A percentile compares a stretch with the other conserved stretches of the same genome.
These are phyloP conservation scores for Erannis defoliaria DNA, from an alignment of 2,888 invertebrate species.

Conservation along the genomic window DNA sequence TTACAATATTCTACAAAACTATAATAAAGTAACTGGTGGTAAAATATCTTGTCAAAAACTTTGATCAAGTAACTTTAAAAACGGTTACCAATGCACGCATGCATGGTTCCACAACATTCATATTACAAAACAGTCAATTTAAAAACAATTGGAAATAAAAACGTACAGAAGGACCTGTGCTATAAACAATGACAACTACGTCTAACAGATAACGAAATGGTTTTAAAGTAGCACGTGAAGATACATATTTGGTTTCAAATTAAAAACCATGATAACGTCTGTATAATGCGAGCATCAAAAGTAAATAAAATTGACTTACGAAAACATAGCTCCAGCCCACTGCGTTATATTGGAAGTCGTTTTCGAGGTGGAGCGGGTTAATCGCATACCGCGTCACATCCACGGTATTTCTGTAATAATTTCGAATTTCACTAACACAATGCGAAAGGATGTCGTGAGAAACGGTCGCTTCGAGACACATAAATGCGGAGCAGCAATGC, in stretches of 20 bases:
- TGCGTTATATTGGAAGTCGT: conserved; percentile 16
- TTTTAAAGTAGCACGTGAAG: conserved; percentile 10
- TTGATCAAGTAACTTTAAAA: conserved; percentile 6
- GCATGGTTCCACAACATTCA: conserved; percentile 5
- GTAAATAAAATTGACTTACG: conserved; percentile 39
- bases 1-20: neutral
- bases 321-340: conserved; percentile 41
- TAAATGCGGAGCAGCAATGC: conserved; percentile 57
- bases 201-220: conserved; percentile 19
- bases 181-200: conserved; percentile 32
- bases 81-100: conserved; percentile 12
- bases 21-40: too few relatives aligned
- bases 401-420: conserved; percentile 12
- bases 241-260: conserved; percentile 25
- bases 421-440: conserved; percentile 33
- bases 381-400: conserved; percentile 34
- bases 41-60: neutral
- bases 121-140: conserved; percentile 11
- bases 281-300: conserved; percentile 7
- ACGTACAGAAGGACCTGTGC: conserved; percentile 18
- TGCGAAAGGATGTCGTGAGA: conserved; percentile 11
- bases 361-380: conserved; percentile 18
- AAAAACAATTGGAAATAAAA: conserved; percentile 18
- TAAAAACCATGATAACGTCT: conserved; percentile 29
- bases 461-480: conserved; percentile 45